Evolutionary conservation across 2,888 invertebrate genomes (phyloP), one percentile per base, ranked within the genome.

Genomic region (Neoscelio sp.): DNA sequence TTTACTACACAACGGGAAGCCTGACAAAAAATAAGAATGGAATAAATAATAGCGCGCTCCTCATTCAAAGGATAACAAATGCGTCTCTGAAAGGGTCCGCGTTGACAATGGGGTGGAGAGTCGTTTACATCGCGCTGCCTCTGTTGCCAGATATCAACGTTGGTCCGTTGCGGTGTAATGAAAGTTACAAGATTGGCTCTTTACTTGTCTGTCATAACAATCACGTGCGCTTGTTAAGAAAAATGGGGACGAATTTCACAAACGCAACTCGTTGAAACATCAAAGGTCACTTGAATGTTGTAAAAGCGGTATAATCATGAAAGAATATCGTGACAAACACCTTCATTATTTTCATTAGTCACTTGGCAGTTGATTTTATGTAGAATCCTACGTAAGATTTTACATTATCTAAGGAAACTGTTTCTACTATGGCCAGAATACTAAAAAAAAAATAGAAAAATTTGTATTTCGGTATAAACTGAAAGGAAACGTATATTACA

Each of bases 1-100:
- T 87, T 88, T 87, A 86, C 87, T 85, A 86, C 85, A 87, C 85
- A 86, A 85, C 86, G 86, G 85, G 85, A 81, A 82, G 87, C 84
- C 88, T 87, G 86, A 86, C 88, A 88, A 88, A 88, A 88, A 88
- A 87, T 89, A 88, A 89, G 89, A 89, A 89, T 87, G 87, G 88
- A 89, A 89, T 89, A 89, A 89, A 89, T 89, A 89, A 89, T 89
- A 88, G 88, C 87, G 84, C 86, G 87, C 86, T 87, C 85, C 87
- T 87, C 87, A 89, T 89, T 89, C 89, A 89, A 89, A 89, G 88
- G 89, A 89, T 89, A 89, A 89, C 88, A 88, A 90, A 89, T 89
- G 89, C 87, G 85, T 85, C 86, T 85, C 85, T 88, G 89, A 87
- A 89, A 87, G 86, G 86, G 87, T 84, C 82, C 82, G 70, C 82